These are phyloP conservation scores for Timandra comae DNA, from an alignment of 2,888 invertebrate genomes.

Conservation along the genomic window DNA sequence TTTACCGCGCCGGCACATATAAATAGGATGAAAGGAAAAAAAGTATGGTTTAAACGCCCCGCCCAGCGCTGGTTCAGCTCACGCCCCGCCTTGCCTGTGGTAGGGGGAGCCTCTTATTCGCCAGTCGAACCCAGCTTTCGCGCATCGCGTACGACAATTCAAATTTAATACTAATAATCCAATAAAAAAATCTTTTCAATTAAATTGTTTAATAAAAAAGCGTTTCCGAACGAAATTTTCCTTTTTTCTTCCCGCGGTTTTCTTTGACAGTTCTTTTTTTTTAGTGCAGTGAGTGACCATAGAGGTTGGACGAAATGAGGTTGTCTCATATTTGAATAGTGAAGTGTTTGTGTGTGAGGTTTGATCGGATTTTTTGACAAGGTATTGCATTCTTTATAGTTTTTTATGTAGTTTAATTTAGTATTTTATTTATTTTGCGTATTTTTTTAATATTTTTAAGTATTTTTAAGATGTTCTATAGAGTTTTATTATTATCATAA, in stretches of 20 bases:
- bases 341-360: constrained; percentile 5
- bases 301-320: constrained; percentile 9
- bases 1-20: constrained; percentile 35
- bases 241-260: neutral
- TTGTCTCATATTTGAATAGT: constrained; percentile 8
- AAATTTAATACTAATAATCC: constrained; percentile 10
- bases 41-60: constrained; percentile 31
- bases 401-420: too few species aligned
- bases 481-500: too few species aligned
- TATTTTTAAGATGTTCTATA: too few species aligned
- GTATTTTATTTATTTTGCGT: too few species aligned
- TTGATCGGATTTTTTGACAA: too few species aligned
- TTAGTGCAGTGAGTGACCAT: constrained; percentile 7
- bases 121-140: constrained; percentile 60
- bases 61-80: constrained; percentile 35
- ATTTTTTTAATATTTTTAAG: too few species aligned
- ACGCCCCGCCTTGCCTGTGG: constrained; percentile 48
- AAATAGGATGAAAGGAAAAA: constrained; percentile 46
- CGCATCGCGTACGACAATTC: constrained; percentile 50
- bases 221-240: constrained; percentile 5
- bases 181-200: constrained; percentile 1
- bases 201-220: constrained; percentile 4
- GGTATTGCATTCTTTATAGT: neutral
- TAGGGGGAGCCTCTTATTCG: constrained; percentile 46
- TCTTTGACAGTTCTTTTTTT: neutral